Conservation (phyloP, 2,888 invertebrate genomes). For the Eumerus sabulonum region DNA sequence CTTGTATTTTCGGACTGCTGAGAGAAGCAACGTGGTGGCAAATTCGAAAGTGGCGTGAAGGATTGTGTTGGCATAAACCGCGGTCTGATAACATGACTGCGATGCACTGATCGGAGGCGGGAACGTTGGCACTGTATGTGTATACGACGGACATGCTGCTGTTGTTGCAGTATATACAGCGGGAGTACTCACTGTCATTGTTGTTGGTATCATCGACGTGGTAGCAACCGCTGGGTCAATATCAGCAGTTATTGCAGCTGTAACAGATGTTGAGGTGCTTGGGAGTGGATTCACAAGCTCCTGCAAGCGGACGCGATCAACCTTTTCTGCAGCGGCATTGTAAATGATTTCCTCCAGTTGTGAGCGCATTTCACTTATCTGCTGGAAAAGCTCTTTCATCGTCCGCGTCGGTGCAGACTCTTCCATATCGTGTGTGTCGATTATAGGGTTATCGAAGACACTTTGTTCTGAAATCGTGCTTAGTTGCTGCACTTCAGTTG, state of each 20-base stretch:
- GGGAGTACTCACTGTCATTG: background rate
- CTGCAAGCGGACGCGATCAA: slow-evolving; percentile 6
- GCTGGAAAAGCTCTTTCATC: background rate
- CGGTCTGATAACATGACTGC: slow-evolving; percentile 1
- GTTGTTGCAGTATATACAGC: slow-evolving; percentile 13
- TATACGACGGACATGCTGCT: slow-evolving; percentile 11
- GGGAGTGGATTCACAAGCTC: slow-evolving; percentile 19
- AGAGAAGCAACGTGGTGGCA: slow-evolving; percentile 11
- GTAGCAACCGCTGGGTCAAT: background rate
- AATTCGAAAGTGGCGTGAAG: slow-evolving; percentile 22
- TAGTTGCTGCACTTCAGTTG: no score
- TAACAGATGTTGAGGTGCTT: slow-evolving; percentile 12
- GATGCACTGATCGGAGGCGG: slow-evolving; percentile 25
- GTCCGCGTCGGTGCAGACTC: background rate
- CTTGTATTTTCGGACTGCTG: slow-evolving; percentile 17
- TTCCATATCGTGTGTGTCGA: no score
- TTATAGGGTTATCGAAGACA: no score
- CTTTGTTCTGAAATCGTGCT: no score
- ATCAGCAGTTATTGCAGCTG: slow-evolving; percentile 8
- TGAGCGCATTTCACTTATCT: slow-evolving; percentile 21
- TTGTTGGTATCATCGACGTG: slow-evolving; percentile 16
- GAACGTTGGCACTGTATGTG: slow-evolving; percentile 30
- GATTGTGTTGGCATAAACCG: slow-evolving; percentile 15
- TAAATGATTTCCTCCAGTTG: slow-evolving; percentile 21
- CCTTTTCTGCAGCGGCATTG: slow-evolving; percentile 26